phyloP scores from a whole-genome alignment of 2,113 vertebrate genomes.

The Argyrosomus japonicus region DNA sequence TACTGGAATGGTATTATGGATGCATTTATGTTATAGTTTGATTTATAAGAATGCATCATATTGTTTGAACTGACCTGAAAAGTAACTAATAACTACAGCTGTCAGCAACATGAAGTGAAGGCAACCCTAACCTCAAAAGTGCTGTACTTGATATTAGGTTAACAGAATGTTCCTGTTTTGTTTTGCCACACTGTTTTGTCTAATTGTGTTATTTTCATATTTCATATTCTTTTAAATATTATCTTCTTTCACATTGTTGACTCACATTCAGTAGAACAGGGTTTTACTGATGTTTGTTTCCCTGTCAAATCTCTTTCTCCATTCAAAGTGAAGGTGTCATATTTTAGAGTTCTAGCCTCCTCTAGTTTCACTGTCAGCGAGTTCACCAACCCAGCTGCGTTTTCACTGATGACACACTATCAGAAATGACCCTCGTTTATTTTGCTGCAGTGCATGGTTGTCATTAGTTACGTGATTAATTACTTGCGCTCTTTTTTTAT shows the following conservation, averaged over 20 bases:
- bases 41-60: not conserved
- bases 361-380: not conserved
- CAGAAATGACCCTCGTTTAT: not conserved
- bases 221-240: not conserved
- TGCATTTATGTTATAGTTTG: not conserved
- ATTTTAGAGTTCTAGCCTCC: not conserved
- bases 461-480: not conserved
- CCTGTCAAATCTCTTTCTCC: not conserved
- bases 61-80: not conserved
- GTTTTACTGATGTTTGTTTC: not conserved
- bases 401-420: not conserved
- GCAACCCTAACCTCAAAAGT: no score
- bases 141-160: not conserved
- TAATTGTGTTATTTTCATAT: not conserved
- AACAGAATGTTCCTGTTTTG: not conserved
- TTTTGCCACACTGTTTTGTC: not conserved
- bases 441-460: not conserved
- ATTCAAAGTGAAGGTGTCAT: conserved; percentile 9
- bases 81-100: not conserved
- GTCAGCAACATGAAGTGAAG: not conserved
- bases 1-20: not conserved
- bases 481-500: conserved; percentile 14
- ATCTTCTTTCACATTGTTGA: not conserved
- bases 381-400: not conserved
- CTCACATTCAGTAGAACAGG: not conserved